Percentiles rank a stretch among this genome's conserved stretches.
These are phyloP conservation scores for Hippocampus mohnikei DNA, from an alignment of 2,113 vertebrate species.

Conservation along the genomic window DNA sequence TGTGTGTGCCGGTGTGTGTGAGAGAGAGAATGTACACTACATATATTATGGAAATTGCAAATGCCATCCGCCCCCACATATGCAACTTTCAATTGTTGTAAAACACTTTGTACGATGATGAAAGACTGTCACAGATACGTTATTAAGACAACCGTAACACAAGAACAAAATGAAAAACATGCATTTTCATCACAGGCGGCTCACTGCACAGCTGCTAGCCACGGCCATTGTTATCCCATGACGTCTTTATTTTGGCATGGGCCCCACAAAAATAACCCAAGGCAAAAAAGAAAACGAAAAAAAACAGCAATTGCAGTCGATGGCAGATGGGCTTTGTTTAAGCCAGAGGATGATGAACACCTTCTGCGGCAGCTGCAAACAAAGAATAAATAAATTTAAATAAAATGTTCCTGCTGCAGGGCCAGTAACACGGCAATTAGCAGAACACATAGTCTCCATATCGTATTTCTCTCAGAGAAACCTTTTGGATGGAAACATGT, in stretches of 20 bases:
- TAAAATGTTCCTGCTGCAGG: not conserved
- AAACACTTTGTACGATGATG: too few relatives aligned
- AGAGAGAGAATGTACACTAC: too few relatives aligned
- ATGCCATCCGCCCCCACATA: too few relatives aligned
- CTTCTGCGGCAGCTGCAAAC: not conserved
- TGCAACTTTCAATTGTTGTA: too few relatives aligned
- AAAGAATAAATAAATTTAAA: not conserved
- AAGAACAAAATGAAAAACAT: not conserved
- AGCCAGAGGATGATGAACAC: not conserved
- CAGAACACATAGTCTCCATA: not conserved
- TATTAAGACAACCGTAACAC: too few relatives aligned
- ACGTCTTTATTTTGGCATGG: not conserved
- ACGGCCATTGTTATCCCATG: not conserved
- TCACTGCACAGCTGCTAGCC: not conserved
- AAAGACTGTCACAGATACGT: too few relatives aligned
- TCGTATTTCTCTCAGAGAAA: too few relatives aligned
- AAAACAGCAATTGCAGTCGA: not conserved
- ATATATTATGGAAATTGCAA: too few relatives aligned
- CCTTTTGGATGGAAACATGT: not conserved
- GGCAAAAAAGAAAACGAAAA: not conserved
- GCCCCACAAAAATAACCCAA: not conserved
- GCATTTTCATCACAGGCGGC: not conserved
- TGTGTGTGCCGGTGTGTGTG: too few relatives aligned
- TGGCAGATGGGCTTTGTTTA: not conserved
- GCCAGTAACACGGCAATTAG: not conserved